phyloP scores from a whole-genome alignment of 2,797 vertebrate genomes.

The Thunnus albacares region DNA sequence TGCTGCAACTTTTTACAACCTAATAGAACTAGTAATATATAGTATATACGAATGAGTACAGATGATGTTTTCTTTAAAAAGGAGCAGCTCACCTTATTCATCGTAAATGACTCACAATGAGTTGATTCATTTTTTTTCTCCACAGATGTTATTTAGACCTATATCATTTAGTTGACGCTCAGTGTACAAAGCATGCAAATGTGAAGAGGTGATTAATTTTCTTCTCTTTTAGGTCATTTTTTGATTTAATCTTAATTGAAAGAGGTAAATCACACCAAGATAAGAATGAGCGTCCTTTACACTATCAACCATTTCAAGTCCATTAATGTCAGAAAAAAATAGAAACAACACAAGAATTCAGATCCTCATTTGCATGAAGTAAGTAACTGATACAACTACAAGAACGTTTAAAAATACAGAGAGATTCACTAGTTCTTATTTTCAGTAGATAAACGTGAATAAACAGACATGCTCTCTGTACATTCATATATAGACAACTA shows the following conservation, averaged over 20 bases:
- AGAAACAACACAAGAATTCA: neutral
- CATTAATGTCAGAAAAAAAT: conserved; percentile 9
- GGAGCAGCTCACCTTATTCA: conserved; percentile 3
- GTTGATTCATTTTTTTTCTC: neutral
- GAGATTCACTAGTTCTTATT: neutral
- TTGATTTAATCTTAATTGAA: conserved; percentile 2
- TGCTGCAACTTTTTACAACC: conserved; percentile 19
- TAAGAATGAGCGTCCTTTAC: neutral
- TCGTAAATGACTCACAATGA: conserved; percentile 7
- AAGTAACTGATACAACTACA: neutral
- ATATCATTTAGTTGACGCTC: conserved; percentile 15
- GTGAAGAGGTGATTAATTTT: conserved; percentile 21
- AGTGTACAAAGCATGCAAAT: conserved; percentile 8
- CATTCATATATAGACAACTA: conserved; percentile 1
- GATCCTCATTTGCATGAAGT: neutral
- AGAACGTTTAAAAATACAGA: conserved; percentile 3
- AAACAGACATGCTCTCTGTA: neutral
- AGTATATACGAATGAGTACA: neutral
- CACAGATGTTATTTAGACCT: conserved; percentile 7
- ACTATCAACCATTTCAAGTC: neutral
- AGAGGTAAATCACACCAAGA: neutral
- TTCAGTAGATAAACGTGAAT: conserved; percentile 7
- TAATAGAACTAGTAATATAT: conserved; percentile 10
- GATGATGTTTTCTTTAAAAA: neutral
- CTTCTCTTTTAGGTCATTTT: conserved; percentile 11